A percentile compares a stretch with the other conserved stretches of the same genome.
Conservation (phyloP, 2,113 vertebrate genomes). For the Himantopus leucocephalus region DNA sequence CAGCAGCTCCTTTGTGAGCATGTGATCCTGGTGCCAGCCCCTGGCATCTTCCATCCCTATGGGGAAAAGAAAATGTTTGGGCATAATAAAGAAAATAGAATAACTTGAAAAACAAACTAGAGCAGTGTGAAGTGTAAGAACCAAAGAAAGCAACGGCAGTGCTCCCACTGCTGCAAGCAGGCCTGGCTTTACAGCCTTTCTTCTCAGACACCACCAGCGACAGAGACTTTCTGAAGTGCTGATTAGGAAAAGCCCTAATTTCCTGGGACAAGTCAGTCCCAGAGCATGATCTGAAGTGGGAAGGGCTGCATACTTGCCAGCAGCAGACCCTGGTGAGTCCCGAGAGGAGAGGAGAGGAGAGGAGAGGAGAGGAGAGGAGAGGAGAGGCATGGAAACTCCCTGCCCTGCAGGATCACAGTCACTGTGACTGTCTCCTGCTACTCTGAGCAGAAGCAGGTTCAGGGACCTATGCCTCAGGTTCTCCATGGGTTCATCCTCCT, state of each 20-base stretch:
- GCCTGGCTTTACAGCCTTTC: not conserved
- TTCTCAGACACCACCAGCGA: not conserved
- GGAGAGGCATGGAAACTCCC: not conserved
- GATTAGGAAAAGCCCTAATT: not conserved
- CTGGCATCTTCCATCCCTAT: not conserved
- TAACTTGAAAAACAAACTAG: slow-evolving; percentile 20
- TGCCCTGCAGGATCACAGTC: not conserved
- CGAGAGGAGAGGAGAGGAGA: not conserved
- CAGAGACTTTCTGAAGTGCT: not conserved
- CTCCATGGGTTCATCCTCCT: not conserved
- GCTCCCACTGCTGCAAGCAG: not conserved
- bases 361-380: not conserved
- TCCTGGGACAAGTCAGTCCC: not conserved
- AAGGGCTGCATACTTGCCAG: not conserved
- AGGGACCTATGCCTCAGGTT: not conserved
- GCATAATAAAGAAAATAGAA: slow-evolving; percentile 1
- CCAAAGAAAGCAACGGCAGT: not conserved
- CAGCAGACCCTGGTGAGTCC: not conserved
- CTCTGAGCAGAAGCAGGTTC: not conserved
- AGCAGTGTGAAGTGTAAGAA: slow-evolving; percentile 20
- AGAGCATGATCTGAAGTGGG: not conserved
- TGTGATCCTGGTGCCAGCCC: not conserved
- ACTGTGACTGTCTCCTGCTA: not conserved
- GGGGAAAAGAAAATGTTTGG: slow-evolving; percentile 39
- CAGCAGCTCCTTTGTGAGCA: not conserved